A percentile compares a stretch with the other conserved stretches of the same genome.
Evolutionary conservation across 2,113 vertebrate genomes (phyloP).

Genomic region (Vidua chalybeata): DNA sequence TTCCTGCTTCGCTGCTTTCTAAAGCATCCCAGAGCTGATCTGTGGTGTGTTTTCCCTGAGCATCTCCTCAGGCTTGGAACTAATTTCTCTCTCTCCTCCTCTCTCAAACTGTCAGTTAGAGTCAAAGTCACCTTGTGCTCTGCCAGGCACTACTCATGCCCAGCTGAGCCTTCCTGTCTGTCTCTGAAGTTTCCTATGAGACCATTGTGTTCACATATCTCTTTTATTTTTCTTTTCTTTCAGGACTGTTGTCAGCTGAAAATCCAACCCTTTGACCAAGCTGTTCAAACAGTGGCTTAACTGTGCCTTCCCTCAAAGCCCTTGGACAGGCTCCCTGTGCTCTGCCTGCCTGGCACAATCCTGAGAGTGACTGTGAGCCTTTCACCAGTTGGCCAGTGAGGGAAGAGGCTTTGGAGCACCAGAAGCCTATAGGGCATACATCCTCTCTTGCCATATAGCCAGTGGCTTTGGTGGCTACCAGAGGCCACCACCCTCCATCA

Average conservation of each 20-base stretch:
- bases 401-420: not conserved
- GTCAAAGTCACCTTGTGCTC: constrained; percentile 61
- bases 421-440: not conserved
- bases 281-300: constrained; percentile 72
- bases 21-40: not conserved
- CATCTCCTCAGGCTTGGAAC: constrained; percentile 27
- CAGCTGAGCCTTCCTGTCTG: constrained; percentile 43
- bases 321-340: constrained; percentile 59
- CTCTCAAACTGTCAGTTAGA: constrained; percentile 51
- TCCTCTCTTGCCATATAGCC: not conserved
- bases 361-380: constrained; percentile 12
- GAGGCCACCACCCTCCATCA: not conserved
- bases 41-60: not conserved
- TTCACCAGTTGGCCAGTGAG: constrained; percentile 1
- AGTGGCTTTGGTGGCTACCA: not conserved
- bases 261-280: constrained; percentile 67
- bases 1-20: not conserved
- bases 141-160: constrained; percentile 28
- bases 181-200: constrained; percentile 57
- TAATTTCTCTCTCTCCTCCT: not conserved
- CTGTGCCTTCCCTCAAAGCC: constrained; percentile 65
- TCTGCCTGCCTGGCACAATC: constrained; percentile 61
- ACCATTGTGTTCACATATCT: constrained; percentile 51
- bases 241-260: constrained; percentile 62
- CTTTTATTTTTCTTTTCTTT: constrained; percentile 65